Base-by-base conservation (phyloP, 2,797 vertebrate species). In the Acipenser oxyrinchus region DNA sequence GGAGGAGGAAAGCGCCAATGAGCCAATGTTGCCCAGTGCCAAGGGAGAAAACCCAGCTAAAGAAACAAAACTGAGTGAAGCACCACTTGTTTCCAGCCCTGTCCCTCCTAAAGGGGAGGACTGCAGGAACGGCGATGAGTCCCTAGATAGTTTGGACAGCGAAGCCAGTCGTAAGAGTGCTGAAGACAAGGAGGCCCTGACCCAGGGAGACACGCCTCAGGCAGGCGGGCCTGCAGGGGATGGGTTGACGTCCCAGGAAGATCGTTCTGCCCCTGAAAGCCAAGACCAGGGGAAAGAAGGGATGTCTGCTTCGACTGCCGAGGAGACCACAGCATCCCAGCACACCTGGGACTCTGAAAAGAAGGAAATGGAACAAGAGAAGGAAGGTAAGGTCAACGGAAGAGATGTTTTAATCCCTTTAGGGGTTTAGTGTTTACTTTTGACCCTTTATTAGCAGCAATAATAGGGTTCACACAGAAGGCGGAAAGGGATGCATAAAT, bases 1-100 rank as follows among this genome's bases (percentile, higher is more conserved):
- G 77, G 95, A 97, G 83, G 96, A 99, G 77, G 95, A 91, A 73
- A 98, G 92, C 81, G 98, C 96, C 59, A 95, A 90, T 6, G 95
- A 97, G 74, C 93, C 94, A n/a, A 86, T 88, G 0, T 81, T 91
- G 5, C 74, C 89, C 37, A 37, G 78, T 72, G 71, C 69, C 84
- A 52, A 74, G 66, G 69, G 83, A 87, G 55, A 37, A 37, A 37
- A 37, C 37, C 37, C 37, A 4, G n/a, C n/a, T 55, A 55, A 55
- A 9, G 53, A 55, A 55, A n/a, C 9, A 10, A 55, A 10, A 55
- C 6, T 55, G 9, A 55, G 53, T 55, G 10, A n/a, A 55, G n/a
- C 9, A 10, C 71, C 88, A 10, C n/a, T 78, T 68, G 71, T 69
- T 0, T 68, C 84, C 51, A 69, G 68, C 69, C 81, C 81, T 64